phyloP scores from a whole-genome alignment of 2,113 vertebrate genomes.

The Hippolais icterina region DNA sequence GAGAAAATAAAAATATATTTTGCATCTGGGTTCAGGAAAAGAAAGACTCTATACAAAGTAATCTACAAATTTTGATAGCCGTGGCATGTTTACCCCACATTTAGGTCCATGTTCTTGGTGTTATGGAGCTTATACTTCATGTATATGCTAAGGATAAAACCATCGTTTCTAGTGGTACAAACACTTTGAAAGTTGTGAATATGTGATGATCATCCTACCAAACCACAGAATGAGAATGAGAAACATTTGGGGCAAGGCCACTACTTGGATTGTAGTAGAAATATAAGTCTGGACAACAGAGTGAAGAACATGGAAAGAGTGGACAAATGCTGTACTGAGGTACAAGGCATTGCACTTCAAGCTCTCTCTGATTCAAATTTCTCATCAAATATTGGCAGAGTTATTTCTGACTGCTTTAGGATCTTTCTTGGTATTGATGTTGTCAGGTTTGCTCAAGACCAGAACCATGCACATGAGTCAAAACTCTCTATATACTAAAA shows the following conservation, averaged over 20 bases:
- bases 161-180: neutral
- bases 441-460: neutral
- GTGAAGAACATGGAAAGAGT: neutral
- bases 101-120: neutral
- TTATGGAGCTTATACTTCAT: neutral
- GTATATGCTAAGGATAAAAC: neutral
- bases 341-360: neutral
- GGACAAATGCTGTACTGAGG: neutral
- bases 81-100: neutral
- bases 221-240: neutral
- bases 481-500: neutral
- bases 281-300: fast-evolving
- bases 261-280: fast-evolving
- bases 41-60: too few relatives aligned
- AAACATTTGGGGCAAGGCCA: neutral
- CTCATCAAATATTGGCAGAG: neutral
- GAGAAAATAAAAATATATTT: neutral
- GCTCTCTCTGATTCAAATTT: neutral
- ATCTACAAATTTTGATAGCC: neutral
- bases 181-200: neutral
- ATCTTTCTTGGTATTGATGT: neutral
- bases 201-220: neutral
- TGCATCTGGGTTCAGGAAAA: neutral
- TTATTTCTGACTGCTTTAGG: neutral
- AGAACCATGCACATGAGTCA: fast-evolving